Evolutionary conservation across 2,797 vertebrate genomes (phyloP), one percentile per base, ranked within the genome.

Genomic region (Clamator glandarius): DNA sequence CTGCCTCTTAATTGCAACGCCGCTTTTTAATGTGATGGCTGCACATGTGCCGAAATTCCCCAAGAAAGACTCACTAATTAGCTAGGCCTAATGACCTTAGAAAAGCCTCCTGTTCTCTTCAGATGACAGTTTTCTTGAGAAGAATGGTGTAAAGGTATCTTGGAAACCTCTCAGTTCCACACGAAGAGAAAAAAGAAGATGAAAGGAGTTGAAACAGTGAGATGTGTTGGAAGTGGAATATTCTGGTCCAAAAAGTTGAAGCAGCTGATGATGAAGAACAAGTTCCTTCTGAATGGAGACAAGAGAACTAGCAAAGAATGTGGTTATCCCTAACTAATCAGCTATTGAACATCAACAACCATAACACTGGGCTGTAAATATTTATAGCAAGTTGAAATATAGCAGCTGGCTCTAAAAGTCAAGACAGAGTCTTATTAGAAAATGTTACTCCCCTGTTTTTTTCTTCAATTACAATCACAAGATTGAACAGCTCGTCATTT

Each of bases 1-100:
- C 91, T 89, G 88, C 46, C 80, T 94, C 66, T 75, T 93, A 84
- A 93, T 78, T 89, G 93, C 20, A 36, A 59, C 9, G 12, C n/a
- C 0, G 1, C 67, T 64, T 48, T 80, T 85, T 82, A 76, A 94
- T 96, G 54, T 57, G 74, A 81, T 77, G 72, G 62, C 64, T 85
- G 86, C 78, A 90, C 61, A 75, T 17, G 50, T 51, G 61, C 54
- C 80, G 52, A 59, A 89, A 95, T 89, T 66, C 84, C 92, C 92
- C 39, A 63, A 81, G 93, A 89, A 70, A 73, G 76, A 5, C 33
- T 64, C 57, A 15, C 58, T 92, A 89, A 95, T 95, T 92, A 95
- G 20, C 59, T 72, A 69, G 68, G 84, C 48, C 90, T 85, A 83
- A 91, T 28, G 70, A 84, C 82, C 82, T 95, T 62, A 63, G 41